Evolutionary conservation across 2,797 vertebrate genomes (phyloP).

Genomic region (Stomatorhinus walkeri): DNA sequence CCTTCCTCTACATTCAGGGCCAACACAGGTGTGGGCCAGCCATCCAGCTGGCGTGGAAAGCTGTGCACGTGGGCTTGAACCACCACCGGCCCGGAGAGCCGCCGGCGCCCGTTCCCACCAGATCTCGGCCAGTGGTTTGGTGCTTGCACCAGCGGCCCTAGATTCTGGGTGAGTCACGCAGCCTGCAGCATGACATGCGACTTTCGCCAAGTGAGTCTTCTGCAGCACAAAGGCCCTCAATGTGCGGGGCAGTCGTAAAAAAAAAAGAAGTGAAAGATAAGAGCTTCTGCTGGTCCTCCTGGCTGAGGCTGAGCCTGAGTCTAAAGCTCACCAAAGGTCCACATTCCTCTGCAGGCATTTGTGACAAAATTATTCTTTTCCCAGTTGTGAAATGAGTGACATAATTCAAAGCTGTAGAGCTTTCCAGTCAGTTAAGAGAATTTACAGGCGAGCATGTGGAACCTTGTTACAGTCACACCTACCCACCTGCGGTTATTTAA

Average conservation of each 20-base stretch:
- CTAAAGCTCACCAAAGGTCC: neutral
- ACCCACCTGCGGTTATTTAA: neutral
- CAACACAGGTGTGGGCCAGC: neutral
- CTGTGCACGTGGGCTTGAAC: slow-evolving; percentile 28
- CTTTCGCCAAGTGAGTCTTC: slow-evolving; percentile 62
- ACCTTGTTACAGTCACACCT: neutral
- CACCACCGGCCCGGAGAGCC: slow-evolving; percentile 16
- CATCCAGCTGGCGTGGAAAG: neutral
- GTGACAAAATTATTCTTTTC: neutral
- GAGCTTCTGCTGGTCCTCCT: neutral
- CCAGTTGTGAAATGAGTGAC: neutral
- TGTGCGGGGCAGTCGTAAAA: slow-evolving; percentile 30
- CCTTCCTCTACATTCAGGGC: neutral
- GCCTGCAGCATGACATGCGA: slow-evolving; percentile 53
- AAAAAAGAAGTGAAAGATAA: slow-evolving; percentile 36
- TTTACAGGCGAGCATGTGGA: neutral
- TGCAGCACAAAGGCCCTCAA: slow-evolving; percentile 46
- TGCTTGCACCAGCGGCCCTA: slow-evolving; percentile 34
- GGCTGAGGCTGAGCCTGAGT: neutral
- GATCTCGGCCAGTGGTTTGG: slow-evolving; percentile 39
- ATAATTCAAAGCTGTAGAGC: neutral
- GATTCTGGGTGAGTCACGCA: slow-evolving; percentile 56
- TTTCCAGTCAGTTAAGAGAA: neutral
- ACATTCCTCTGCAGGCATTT: neutral
- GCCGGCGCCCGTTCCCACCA: slow-evolving; percentile 31